Conservation (phyloP, 2,113 vertebrate genomes). For the Myiagra hebetior region DNA sequence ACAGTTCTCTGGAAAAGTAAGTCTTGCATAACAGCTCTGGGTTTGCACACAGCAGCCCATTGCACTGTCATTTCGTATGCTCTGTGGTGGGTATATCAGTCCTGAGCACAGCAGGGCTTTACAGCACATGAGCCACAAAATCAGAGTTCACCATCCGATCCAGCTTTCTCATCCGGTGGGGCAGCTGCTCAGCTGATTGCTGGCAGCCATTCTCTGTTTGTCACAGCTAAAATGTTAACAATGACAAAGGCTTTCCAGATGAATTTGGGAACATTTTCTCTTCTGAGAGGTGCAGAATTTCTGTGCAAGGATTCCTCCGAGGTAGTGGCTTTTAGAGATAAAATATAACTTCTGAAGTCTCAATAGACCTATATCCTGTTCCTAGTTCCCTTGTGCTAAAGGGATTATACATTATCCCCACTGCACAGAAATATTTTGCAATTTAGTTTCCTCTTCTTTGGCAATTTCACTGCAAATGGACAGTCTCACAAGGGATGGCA, state of each 20-base stretch:
- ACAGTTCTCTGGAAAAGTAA: conserved; percentile 4
- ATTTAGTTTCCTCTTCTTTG: not conserved
- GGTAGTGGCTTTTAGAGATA: not conserved
- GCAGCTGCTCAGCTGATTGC: not conserved
- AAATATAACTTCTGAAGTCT: not conserved
- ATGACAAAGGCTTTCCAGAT: not conserved
- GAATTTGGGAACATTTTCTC: not conserved
- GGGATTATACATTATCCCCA: not conserved
- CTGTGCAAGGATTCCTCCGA: not conserved
- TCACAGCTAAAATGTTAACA: not conserved
- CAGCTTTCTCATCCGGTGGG: not conserved
- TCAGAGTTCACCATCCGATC: not conserved
- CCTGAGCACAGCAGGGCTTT: not conserved
- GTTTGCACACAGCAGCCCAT: not conserved
- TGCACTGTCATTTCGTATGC: not conserved
- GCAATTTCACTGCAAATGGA: not conserved
- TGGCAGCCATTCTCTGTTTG: not conserved
- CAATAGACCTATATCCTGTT: not conserved
- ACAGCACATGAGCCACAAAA: not conserved
- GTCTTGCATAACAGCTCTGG: not conserved
- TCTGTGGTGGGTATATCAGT: not conserved
- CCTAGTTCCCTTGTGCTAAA: not conserved
- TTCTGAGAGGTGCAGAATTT: not conserved
- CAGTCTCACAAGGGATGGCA: not conserved
- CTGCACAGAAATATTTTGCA: not conserved